Conservation (phyloP, 2,888 invertebrate genomes). For the Dynastes maya region DNA sequence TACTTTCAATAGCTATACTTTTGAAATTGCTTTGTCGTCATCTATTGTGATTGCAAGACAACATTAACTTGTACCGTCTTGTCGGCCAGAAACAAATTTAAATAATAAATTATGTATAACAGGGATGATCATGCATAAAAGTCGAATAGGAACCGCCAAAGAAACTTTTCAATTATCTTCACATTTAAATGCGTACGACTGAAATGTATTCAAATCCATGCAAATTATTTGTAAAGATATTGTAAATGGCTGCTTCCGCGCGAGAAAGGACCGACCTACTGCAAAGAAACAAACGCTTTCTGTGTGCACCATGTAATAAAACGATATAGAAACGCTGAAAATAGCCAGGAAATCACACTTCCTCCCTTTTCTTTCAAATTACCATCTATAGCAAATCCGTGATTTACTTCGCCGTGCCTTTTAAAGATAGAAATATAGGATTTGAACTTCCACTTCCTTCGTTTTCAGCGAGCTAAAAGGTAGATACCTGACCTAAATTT, state of each 20-base stretch:
- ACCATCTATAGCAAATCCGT: conserved; percentile 45
- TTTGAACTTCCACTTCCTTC: conserved; percentile 41
- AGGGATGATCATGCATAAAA: not conserved
- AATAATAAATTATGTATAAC: conserved; percentile 44
- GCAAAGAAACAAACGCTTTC: conserved; percentile 35
- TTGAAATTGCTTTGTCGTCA: conserved; percentile 7
- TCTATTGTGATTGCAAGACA: conserved; percentile 36
- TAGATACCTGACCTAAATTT: conserved; percentile 43
- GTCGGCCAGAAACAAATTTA: conserved; percentile 36
- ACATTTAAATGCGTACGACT: conserved; percentile 42
- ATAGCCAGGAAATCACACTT: conserved; percentile 63
- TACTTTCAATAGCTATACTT: too few relatives aligned
- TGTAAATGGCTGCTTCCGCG: conserved; percentile 44
- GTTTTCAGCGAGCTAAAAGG: conserved; percentile 32
- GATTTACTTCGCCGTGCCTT: conserved; percentile 41
- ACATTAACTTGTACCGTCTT: conserved; percentile 14
- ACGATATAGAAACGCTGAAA: conserved; percentile 54
- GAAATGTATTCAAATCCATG: conserved; percentile 49
- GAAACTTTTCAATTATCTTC: conserved; percentile 49
- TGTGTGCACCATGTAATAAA: conserved; percentile 26
- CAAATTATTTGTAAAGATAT: conserved; percentile 47
- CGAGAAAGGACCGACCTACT: conserved; percentile 10
- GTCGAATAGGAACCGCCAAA: conserved; percentile 30
- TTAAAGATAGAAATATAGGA: conserved; percentile 35
- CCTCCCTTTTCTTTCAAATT: conserved; percentile 55